These are phyloP conservation scores for Drosophila nr. fundita DNA, from an alignment of 2,888 invertebrate genomes.

Conservation along the genomic window DNA sequence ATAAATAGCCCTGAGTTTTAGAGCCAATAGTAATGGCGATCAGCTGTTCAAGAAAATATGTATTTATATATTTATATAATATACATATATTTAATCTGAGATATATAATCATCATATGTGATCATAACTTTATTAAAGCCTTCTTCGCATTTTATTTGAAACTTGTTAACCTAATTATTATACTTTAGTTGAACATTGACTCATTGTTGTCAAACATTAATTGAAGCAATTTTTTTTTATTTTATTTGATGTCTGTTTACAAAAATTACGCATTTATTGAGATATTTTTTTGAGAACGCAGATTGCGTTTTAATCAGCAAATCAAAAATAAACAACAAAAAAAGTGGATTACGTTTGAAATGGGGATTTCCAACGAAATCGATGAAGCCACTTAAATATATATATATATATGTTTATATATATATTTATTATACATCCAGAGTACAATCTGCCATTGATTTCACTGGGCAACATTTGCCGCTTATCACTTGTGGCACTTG, in stretches of 20 bases:
- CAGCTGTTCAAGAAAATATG: too few relatives aligned
- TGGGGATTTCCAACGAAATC: conserved; percentile 8
- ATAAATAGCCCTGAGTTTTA: background rate
- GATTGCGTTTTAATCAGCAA: background rate
- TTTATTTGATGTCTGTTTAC: background rate
- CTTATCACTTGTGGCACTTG: conserved; percentile 17
- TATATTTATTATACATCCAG: background rate
- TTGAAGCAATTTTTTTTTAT: background rate
- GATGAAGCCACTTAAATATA: background rate
- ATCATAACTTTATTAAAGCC: background rate
- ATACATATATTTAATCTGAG: background rate
- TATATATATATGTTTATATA: background rate
- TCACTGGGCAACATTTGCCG: conserved; percentile 17
- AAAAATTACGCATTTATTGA: background rate
- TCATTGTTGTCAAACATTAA: background rate
- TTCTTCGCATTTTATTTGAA: background rate
- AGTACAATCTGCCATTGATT: background rate
- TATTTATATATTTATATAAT: too few relatives aligned
- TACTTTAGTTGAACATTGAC: too few relatives aligned
- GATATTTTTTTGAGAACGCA: background rate
- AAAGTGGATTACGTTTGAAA: background rate
- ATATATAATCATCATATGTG: too few relatives aligned
- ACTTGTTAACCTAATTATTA: background rate
- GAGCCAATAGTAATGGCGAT: background rate
- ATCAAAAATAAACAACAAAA: background rate